Conservation (phyloP, 2,797 vertebrate genomes). For the Lagocephalus sceleratus region DNA sequence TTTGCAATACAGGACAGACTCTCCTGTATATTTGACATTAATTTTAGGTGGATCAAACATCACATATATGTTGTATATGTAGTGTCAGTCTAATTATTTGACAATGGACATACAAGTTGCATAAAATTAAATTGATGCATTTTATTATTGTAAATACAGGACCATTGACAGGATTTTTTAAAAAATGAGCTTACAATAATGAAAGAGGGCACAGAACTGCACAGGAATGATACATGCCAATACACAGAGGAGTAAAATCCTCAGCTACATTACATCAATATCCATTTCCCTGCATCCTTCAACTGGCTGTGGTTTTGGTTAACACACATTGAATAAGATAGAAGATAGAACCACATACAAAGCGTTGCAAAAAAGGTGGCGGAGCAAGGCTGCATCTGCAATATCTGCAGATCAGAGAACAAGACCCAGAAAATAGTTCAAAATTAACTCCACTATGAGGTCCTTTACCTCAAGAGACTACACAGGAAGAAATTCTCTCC, state of each 20-base stretch:
- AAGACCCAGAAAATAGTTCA: constrained; percentile 46
- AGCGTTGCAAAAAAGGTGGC: constrained; percentile 43
- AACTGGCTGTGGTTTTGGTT: constrained; percentile 64
- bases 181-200: constrained; percentile 58
- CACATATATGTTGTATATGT: no score
- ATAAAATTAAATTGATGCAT: constrained; percentile 3
- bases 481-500: background rate
- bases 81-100: constrained; percentile 15
- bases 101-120: constrained; percentile 27
- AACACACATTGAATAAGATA: constrained; percentile 61
- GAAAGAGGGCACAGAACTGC: constrained; percentile 68
- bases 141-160: no score
- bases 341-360: constrained; percentile 55
- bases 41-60: no score
- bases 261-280: constrained; percentile 58
- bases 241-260: constrained; percentile 59
- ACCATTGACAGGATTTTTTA: no score
- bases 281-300: constrained; percentile 61
- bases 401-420: constrained; percentile 37
- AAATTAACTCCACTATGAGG: constrained; percentile 10
- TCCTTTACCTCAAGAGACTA: constrained; percentile 12
- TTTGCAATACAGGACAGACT: background rate
- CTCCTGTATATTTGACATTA: no score
- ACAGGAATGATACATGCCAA: constrained; percentile 56
- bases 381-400: constrained; percentile 40